Evolutionary conservation across 2,113 vertebrate genomes (phyloP).

Genomic region (Chauna torquata): DNA sequence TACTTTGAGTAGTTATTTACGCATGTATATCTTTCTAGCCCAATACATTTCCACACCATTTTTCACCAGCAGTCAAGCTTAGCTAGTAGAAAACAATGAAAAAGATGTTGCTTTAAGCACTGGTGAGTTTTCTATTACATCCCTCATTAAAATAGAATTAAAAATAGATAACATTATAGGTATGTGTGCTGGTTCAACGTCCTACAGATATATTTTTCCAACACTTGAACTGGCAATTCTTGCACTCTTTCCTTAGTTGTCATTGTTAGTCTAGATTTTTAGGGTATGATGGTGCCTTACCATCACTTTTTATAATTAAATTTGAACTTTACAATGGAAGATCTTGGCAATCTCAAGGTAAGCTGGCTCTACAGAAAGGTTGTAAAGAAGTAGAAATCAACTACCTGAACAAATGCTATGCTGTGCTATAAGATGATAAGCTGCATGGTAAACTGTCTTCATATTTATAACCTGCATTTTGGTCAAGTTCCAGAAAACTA

Average conservation of each 20-base stretch:
- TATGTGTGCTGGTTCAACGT: not conserved
- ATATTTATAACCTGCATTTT: not conserved
- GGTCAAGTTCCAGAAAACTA: not conserved
- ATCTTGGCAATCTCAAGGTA: not conserved
- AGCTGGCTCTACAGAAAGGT: not conserved
- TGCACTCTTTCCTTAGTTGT: not conserved
- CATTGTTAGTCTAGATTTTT: not conserved
- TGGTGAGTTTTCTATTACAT: constrained; percentile 40
- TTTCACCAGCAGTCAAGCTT: constrained; percentile 1
- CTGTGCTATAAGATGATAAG: not conserved
- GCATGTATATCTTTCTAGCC: not conserved
- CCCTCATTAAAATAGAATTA: constrained; percentile 45
- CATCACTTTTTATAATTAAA: not conserved
- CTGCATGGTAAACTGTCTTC: not conserved
- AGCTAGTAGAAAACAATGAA: not conserved
- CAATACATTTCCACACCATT: not conserved
- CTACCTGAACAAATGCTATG: not conserved
- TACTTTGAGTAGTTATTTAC: constrained; percentile 7
- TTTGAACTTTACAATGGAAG: not conserved
- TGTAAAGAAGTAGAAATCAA: not conserved
- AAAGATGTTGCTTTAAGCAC: constrained; percentile 15
- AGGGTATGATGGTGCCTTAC: not conserved
- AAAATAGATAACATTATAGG: not conserved
- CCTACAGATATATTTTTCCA: not conserved
- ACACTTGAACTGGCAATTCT: not conserved